Percentiles rank a stretch among this genome's conserved stretches.
These are phyloP conservation scores for Polia nebulosa DNA, from an alignment of 2,888 invertebrate genomes.

Conservation along the genomic window DNA sequence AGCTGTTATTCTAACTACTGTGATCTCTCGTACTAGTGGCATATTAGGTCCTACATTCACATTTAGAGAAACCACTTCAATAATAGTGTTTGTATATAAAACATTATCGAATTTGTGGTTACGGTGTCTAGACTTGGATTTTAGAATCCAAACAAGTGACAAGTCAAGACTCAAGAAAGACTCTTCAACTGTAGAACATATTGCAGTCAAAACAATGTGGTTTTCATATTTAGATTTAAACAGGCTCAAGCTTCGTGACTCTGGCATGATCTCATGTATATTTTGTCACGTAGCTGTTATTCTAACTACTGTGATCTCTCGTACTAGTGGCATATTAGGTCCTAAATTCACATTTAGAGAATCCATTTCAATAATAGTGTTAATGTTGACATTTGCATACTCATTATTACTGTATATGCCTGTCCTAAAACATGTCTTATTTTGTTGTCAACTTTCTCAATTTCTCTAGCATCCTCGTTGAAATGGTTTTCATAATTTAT, in stretches of 20 bases:
- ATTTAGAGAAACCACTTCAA: constrained; percentile 41
- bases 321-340: constrained; percentile 43
- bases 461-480: constrained; percentile 61
- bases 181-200: constrained; percentile 16
- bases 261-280: constrained; percentile 61
- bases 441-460: constrained; percentile 57
- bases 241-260: constrained; percentile 60
- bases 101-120: constrained; percentile 57
- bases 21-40: constrained; percentile 32
- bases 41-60: constrained; percentile 45
- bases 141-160: constrained; percentile 64
- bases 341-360: constrained; percentile 45
- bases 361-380: constrained; percentile 28
- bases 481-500: constrained; percentile 8
- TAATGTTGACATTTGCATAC: constrained; percentile 51
- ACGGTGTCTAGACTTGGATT: constrained; percentile 57
- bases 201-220: constrained; percentile 58
- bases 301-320: constrained; percentile 35
- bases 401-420: constrained; percentile 42
- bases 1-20: constrained; percentile 44
- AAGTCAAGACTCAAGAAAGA: no score
- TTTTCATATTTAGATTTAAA: constrained; percentile 61
- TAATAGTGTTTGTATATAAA: constrained; percentile 45
- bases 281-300: constrained; percentile 56
- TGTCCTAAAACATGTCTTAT: constrained; percentile 58